Evolutionary conservation across 2,113 vertebrate species (phyloP).

Genomic region (Thymallus thymallus): DNA sequence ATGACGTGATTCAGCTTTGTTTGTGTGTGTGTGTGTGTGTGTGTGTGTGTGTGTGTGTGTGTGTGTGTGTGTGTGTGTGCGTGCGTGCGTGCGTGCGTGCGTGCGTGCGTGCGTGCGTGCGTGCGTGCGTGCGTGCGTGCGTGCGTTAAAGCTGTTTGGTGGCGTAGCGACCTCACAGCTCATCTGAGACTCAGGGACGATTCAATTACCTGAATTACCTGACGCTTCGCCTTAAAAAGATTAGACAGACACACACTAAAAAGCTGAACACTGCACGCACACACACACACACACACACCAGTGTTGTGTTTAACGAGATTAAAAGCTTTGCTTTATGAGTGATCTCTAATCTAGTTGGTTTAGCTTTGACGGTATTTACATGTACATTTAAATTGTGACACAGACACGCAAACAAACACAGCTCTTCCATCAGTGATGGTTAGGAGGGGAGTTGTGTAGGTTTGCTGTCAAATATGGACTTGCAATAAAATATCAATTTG

Average conservation of each 20-base stretch:
- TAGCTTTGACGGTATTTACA: too few species aligned
- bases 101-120: too few species aligned
- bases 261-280: background rate
- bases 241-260: conserved; percentile 4
- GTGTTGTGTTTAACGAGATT: background rate
- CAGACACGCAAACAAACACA: too few species aligned
- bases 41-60: too few species aligned
- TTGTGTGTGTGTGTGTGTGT: too few species aligned
- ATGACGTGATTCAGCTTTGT: conserved; percentile 46
- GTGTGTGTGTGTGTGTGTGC: too few species aligned
- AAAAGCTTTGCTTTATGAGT: background rate
- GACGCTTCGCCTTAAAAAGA: background rate
- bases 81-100: too few species aligned
- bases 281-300: background rate
- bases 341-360: background rate
- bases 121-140: conserved; percentile 18
- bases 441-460: too few species aligned
- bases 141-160: background rate
- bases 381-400: too few species aligned
- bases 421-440: too few species aligned
- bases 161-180: background rate
- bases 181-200: background rate
- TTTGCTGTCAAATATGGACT: too few species aligned
- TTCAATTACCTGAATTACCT: conserved; percentile 14
- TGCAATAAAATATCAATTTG: too few species aligned